phyloP scores from a whole-genome alignment of 2,797 vertebrate genomes.

The Tolypeutes matacus region DNA sequence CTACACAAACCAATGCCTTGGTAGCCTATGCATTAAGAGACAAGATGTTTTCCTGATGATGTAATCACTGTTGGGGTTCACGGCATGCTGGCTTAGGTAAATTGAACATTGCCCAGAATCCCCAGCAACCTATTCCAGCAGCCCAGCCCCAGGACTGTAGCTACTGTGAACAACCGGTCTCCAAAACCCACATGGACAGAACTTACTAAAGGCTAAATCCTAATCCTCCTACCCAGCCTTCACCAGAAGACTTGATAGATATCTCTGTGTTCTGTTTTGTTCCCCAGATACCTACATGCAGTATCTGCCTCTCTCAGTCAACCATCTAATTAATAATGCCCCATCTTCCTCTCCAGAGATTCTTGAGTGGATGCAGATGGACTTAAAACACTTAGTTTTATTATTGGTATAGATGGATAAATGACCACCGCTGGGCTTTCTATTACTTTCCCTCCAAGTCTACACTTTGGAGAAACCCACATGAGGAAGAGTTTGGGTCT shows the following conservation, averaged over 20 bases:
- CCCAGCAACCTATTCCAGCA: background rate
- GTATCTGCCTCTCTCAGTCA: background rate
- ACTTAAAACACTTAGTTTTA: background rate
- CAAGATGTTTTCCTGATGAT: background rate
- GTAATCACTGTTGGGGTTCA: background rate
- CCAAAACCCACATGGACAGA: background rate
- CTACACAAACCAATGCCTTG: background rate
- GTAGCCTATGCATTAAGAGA: background rate
- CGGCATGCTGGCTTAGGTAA: background rate
- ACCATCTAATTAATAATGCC: background rate
- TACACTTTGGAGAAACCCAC: background rate
- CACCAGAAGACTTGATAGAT: background rate
- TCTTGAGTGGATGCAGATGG: background rate
- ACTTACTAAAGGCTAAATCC: background rate
- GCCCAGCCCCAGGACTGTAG: background rate
- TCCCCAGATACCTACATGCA: background rate
- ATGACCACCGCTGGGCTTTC: background rate
- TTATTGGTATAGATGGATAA: background rate
- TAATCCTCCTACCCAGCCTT: background rate
- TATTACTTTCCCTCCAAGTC: background rate
- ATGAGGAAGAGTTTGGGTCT: background rate
- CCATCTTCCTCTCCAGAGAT: background rate
- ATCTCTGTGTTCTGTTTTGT: background rate
- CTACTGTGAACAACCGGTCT: background rate
- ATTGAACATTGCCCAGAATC: background rate